Evolutionary conservation across 2,797 vertebrate species (phyloP).

Genomic region (Silurus lanzhouensis): DNA sequence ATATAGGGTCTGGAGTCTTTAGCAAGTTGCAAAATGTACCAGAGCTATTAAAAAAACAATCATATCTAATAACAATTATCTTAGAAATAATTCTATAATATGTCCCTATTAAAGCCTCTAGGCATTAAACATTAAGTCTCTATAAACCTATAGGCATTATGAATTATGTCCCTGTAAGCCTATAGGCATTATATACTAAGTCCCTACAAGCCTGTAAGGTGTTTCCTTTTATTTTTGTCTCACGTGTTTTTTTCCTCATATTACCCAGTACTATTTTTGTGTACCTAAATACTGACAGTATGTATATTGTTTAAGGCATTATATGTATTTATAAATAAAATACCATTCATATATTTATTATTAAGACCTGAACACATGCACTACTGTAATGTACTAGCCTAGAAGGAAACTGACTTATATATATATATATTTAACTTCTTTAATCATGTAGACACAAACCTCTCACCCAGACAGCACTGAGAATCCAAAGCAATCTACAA

Average conservation of each 20-base stretch:
- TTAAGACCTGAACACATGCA: too few species aligned
- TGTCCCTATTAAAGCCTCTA: too few species aligned
- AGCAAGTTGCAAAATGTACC: neutral
- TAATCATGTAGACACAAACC: neutral
- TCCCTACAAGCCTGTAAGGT: too few species aligned
- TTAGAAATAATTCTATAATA: neutral
- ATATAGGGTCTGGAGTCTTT: neutral
- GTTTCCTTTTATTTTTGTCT: neutral
- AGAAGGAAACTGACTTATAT: too few species aligned
- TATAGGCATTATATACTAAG: too few species aligned
- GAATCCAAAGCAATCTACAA: neutral
- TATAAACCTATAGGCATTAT: too few species aligned
- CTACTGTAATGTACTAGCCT: too few species aligned
- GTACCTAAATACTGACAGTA: neutral
- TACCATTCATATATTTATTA: too few species aligned
- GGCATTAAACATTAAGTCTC: too few species aligned
- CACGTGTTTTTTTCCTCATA: neutral
- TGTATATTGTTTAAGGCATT: neutral
- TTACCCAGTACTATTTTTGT: neutral
- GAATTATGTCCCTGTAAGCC: too few species aligned
- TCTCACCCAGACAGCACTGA: neutral
- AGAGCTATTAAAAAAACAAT: neutral
- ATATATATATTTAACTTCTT: neutral
- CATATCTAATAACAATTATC: neutral
- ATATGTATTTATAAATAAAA: too few species aligned